A percentile compares a stretch with the other conserved stretches of the same genome.
Evolutionary conservation across 1,140 invertebrate genomes (phyloP).

Genomic region (Trypoxylus dichotomus): DNA sequence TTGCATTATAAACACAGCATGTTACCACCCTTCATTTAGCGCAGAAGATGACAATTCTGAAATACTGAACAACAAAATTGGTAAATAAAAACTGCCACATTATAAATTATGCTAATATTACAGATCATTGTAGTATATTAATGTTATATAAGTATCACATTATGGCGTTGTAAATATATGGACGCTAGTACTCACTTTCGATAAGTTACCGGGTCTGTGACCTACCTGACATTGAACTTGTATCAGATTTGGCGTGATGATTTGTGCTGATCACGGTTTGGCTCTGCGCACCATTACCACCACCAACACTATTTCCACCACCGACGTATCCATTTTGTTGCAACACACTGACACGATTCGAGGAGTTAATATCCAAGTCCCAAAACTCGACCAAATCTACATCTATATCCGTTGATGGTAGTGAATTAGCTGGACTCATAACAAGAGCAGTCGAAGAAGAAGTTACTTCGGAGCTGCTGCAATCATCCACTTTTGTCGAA

Average conservation of each 20-base stretch:
- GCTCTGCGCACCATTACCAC: slow-evolving; percentile 37
- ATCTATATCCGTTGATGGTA: slow-evolving; percentile 64
- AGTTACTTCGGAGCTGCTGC: slow-evolving; percentile 71
- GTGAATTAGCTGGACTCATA: slow-evolving; percentile 68
- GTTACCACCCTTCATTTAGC: no score
- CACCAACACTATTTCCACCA: background rate
- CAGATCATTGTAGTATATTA: background rate
- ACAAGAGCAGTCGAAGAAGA: slow-evolving; percentile 67
- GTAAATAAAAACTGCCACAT: no score
- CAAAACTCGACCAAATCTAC: slow-evolving; percentile 76
- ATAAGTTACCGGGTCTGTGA: slow-evolving; percentile 17
- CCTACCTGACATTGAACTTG: slow-evolving; percentile 56
- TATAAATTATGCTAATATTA: no score
- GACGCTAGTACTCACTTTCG: background rate
- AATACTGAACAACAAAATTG: no score
- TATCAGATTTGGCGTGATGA: slow-evolving; percentile 49
- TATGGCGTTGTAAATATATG: background rate
- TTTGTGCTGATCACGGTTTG: slow-evolving; percentile 48
- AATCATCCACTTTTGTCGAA: slow-evolving; percentile 65
- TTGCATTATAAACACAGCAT: no score
- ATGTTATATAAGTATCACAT: background rate
- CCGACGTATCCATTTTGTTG: slow-evolving; percentile 47
- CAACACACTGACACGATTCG: slow-evolving; percentile 47
- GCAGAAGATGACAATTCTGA: no score
- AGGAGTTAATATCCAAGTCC: slow-evolving; percentile 60